Conservation (phyloP, 2,797 vertebrate genomes). For the Gymnopithys bicolor region DNA sequence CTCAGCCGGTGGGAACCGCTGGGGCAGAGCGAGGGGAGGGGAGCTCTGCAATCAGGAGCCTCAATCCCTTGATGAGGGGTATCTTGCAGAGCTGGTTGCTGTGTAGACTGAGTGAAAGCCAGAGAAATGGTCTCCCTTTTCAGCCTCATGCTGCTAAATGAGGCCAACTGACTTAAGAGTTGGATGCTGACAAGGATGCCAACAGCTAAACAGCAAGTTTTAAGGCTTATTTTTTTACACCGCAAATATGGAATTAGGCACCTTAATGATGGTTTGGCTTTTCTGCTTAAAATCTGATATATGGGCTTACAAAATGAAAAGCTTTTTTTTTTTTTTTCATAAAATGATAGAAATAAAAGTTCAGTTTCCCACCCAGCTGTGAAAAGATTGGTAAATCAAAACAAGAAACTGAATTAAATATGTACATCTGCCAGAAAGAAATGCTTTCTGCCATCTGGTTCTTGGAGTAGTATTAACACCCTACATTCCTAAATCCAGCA, state of each 20-base stretch:
- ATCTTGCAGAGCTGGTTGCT: neutral
- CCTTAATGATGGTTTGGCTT: neutral
- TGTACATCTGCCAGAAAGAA: neutral
- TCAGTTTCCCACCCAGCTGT: rapidly evolving
- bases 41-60: rapidly evolving
- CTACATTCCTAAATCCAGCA: neutral
- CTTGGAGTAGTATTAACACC: neutral
- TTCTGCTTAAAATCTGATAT: neutral
- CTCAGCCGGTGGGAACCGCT: neutral
- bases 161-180: rapidly evolving
- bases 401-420: neutral
- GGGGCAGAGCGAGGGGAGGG: too few relatives aligned
- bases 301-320: neutral
- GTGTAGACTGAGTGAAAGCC: neutral
- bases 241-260: neutral
- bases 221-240: neutral
- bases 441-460: neutral
- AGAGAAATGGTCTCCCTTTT: neutral
- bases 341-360: neutral
- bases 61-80: rapidly evolving
- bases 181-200: neutral
- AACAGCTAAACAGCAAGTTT: neutral
- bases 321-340: rapidly evolving
- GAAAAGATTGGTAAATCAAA: neutral
- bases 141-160: neutral